Evolutionary conservation across 1,140 invertebrate species (phyloP), one percentile per base, ranked within the genome.

Genomic region (Harpegnathos saltator): DNA sequence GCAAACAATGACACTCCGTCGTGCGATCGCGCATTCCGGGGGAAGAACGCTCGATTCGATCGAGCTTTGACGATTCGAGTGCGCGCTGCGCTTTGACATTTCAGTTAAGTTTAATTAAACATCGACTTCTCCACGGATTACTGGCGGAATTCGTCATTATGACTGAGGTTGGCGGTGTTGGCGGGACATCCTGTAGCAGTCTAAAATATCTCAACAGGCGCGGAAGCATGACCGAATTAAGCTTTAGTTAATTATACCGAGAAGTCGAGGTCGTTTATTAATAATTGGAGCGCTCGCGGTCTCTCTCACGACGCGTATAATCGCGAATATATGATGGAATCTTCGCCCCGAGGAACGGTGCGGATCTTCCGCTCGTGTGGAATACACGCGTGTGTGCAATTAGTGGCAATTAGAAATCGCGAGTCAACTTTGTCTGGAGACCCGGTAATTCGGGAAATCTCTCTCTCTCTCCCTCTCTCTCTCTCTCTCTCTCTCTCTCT

Each of bases 391-490:
- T 24, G 65, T 80, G 75, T 69, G 65, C 75, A 80, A 80, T 80
- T 80, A 80, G 75, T 71, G 52, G 75, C 75, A 80, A 80, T 80
- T 80, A 80, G 75, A 71, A 56, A 48, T 38, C 65, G 68, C 75
- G 22, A 80, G 66, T 80, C 54, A 38, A 71, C 75, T 58, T 69
- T 71, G 65, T 71, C 66, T 24, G 15, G 62, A 52, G 50, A 44
- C 33, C 29, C 54, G 29, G 14, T 17, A 65, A 80, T 80, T 80
- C 52, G 75, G 52, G 75, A 80, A 65, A 80, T 69, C 15, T 59
- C n/a, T n/a, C n/a, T n/a, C n/a, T n/a, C n/a, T n/a, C n/a, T n/a
- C n/a, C n/a, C n/a, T n/a, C n/a, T n/a, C n/a, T n/a, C n/a, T n/a
- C n/a, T n/a, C n/a, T n/a, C n/a, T n/a, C n/a, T n/a, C n/a, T n/a